Percentiles rank a stretch among this genome's conserved stretches.
phyloP scores from a whole-genome alignment of 2,888 invertebrate genomes.

The Neoascia interrupta region DNA sequence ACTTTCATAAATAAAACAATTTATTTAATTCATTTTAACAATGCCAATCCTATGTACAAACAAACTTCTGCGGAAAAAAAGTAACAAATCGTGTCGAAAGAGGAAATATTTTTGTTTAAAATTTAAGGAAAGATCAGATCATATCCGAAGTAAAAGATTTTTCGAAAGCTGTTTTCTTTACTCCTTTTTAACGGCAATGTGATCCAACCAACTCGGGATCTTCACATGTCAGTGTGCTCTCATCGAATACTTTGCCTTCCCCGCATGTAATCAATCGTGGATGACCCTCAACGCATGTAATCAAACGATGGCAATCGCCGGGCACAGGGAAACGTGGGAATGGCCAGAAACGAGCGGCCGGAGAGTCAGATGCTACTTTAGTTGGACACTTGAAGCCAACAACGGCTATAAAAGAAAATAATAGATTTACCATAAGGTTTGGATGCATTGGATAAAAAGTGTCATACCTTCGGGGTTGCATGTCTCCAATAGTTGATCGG shows the following conservation, averaged over 20 bases:
- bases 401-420: slow-evolving; percentile 82
- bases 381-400: slow-evolving; percentile 95
- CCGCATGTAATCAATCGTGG: slow-evolving; percentile 93
- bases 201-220: slow-evolving; percentile 80
- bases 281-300: slow-evolving; percentile 94
- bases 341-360: slow-evolving; percentile 94
- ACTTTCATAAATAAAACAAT: slow-evolving; percentile 60
- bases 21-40: slow-evolving; percentile 63
- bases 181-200: slow-evolving; percentile 74
- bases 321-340: slow-evolving; percentile 94
- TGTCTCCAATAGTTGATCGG: slow-evolving; percentile 90
- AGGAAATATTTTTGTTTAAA: no score
- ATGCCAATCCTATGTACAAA: slow-evolving; percentile 68
- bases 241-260: slow-evolving; percentile 92
- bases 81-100: slow-evolving; percentile 18
- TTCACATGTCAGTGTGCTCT: slow-evolving; percentile 90
- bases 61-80: slow-evolving; percentile 56
- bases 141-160: no score
- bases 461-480: slow-evolving; percentile 93
- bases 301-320: slow-evolving; percentile 91
- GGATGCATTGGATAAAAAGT: background rate
- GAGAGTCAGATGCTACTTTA: slow-evolving; percentile 89
- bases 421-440: slow-evolving; percentile 64
- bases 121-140: slow-evolving; percentile 39
- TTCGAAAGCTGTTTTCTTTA: slow-evolving; percentile 31